A percentile compares a stretch with the other conserved stretches of the same genome.
Evolutionary conservation across 2,113 vertebrate species (phyloP).

Genomic region (Erpornis zantholeuca): DNA sequence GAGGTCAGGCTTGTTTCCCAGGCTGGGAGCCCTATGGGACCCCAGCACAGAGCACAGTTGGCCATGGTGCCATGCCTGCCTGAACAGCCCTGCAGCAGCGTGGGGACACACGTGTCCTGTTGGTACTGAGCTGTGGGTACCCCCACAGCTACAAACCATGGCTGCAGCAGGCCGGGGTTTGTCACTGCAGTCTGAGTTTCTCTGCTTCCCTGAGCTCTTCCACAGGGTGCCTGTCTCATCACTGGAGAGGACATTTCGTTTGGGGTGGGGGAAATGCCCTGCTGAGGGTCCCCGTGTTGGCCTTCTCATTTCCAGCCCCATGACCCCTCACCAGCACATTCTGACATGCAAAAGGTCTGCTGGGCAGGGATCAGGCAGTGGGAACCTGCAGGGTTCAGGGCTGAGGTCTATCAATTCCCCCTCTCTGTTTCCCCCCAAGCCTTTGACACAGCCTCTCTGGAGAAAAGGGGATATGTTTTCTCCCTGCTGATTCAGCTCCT

Average conservation of each 20-base stretch:
- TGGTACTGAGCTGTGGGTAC: neutral
- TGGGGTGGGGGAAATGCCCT: neutral
- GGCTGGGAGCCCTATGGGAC: neutral
- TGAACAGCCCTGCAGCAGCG: neutral
- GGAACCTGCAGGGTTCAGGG: neutral
- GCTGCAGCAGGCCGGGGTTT: neutral
- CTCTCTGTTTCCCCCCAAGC: neutral
- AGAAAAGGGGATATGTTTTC: neutral
- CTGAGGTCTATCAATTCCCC: neutral
- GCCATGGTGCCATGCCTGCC: neutral
- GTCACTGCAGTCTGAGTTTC: neutral
- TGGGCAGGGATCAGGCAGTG: neutral
- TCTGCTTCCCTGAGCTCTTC: neutral
- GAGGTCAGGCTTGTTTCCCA: neutral
- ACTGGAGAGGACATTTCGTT: neutral
- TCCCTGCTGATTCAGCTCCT: constrained; percentile 39
- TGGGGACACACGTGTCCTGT: neutral
- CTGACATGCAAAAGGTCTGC: neutral
- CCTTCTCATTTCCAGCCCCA: neutral
- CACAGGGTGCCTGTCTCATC: neutral
- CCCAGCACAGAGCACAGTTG: neutral
- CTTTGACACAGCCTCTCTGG: neutral
- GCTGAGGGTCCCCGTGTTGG: neutral
- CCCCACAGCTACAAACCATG: neutral
- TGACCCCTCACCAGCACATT: neutral